A percentile compares a stretch with the other conserved stretches of the same genome.
These are phyloP conservation scores for Cantharis rufa DNA, from an alignment of 2,888 invertebrate genomes.

Conservation along the genomic window DNA sequence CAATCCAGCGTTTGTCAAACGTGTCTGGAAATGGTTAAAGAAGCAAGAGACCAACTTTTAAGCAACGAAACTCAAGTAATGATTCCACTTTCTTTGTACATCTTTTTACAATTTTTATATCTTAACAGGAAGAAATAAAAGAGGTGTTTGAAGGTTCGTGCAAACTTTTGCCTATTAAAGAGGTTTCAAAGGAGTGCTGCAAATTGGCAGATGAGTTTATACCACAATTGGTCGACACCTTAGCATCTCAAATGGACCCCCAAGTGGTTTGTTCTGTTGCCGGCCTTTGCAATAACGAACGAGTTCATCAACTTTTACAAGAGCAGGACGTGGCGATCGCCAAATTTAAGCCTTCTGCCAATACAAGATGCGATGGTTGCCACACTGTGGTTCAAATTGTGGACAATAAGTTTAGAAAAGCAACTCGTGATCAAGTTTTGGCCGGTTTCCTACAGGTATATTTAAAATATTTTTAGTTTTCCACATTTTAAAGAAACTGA, in stretches of 20 bases:
- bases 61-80: constrained; percentile 84
- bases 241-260: constrained; percentile 91
- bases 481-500: no score
- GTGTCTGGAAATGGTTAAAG: constrained; percentile 86
- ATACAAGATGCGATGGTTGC: constrained; percentile 57
- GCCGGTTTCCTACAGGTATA: constrained; percentile 60
- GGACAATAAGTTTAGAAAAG: constrained; percentile 60
- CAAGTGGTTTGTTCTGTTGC: constrained; percentile 85
- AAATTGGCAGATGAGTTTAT: constrained; percentile 83
- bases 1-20: constrained; percentile 80
- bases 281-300: constrained; percentile 81
- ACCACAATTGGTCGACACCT: constrained; percentile 83
- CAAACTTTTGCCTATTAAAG: constrained; percentile 74
- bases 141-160: constrained; percentile 89
- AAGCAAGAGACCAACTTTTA: constrained; percentile 83
- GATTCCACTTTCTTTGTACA: background rate
- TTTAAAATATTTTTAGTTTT: background rate
- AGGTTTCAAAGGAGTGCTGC: constrained; percentile 75
- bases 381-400: constrained; percentile 59
- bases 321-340: constrained; percentile 37
- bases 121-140: constrained; percentile 73
- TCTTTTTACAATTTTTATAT: constrained; percentile 6
- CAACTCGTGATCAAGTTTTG: constrained; percentile 63
- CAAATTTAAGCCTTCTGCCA: constrained; percentile 6
- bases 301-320: constrained; percentile 65